Conservation (phyloP, 2,113 vertebrate genomes). For the Emydocephalus ijimae region DNA sequence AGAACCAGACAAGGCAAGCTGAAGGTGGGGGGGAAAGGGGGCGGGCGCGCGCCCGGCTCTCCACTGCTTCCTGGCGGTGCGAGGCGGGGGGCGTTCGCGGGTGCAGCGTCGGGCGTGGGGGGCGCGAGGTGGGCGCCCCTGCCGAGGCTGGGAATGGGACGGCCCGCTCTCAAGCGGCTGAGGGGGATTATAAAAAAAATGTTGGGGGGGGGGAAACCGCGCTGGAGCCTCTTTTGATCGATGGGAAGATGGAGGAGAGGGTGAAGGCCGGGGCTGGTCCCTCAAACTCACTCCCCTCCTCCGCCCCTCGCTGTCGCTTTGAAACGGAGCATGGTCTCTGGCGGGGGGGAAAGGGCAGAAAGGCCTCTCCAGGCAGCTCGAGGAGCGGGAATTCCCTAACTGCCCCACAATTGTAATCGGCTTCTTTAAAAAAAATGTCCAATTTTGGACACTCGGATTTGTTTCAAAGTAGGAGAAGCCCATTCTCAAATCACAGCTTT, state of each 20-base stretch:
- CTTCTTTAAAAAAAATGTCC: not conserved
- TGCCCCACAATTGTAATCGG: not conserved
- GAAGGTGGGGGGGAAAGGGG: accelerated
- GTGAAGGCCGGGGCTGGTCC: slow-evolving; percentile 37
- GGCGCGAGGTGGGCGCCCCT: not conserved
- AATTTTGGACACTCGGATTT: not conserved
- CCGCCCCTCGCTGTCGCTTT: not conserved
- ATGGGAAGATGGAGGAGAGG: not conserved
- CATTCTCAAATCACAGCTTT: not conserved
- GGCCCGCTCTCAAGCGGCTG: not conserved
- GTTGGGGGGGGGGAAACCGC: not conserved
- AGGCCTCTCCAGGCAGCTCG: not conserved
- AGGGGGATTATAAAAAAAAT: not conserved
- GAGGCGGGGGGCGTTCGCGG: not conserved
- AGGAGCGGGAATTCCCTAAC: not conserved
- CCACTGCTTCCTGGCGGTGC: not conserved
- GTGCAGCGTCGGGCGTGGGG: too few relatives aligned
- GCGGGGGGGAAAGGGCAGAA: not conserved
- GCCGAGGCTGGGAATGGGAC: not conserved
- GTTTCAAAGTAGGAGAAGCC: not conserved
- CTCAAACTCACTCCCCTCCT: not conserved
- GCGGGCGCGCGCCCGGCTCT: too few relatives aligned
- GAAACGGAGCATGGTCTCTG: not conserved
- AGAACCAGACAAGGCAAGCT: not conserved
- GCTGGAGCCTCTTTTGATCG: not conserved